Base-by-base conservation (phyloP, 37 sponge, comb jelly and placozoan genomes). In the Hexactinellida sp. region DNA sequence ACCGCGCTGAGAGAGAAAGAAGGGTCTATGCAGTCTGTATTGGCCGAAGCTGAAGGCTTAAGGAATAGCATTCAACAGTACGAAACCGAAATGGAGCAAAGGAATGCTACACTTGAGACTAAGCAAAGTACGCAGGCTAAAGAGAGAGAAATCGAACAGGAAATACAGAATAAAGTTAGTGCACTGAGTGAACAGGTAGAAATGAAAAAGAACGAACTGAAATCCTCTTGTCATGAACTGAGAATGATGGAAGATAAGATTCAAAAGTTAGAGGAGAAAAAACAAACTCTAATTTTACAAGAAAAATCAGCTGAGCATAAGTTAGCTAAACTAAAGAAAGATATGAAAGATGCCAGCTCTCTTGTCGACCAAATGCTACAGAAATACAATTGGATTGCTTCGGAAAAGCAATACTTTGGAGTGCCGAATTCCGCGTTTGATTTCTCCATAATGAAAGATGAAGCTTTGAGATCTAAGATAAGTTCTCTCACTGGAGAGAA, bases 381-480 rank as follows among this genome's bases (percentile, higher is more conserved):
- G 34, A 92, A 95, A 82, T 87, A 98, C 55, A 95, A 95, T 82
- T 98, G 99, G 99, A 98, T 98, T 84, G 87, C 93, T 1, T 63
- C 92, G 0, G 99, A 98, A 82, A 89, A 84, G 83, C 88, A 93
- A 84, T 95, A 88, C 88, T 98, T 98, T 91, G 99, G 99, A 7
- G 88, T 95, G 84, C 87, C 91, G 24, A 91, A 95, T 88, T 94
- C 99, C 0, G 96, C 94, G 37, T 98, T 92, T 91, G 99, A 98
- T 82, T 98, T 98, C 87, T 83, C 71, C 9, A 86, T 88, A 5
- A 88, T 82, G 38, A 19, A 82, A 37, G 37, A 86, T 23, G 54
- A 9, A 83, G 19, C 38, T 36, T 10, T 38, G n/a, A 37, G 37
- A 63, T 24, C 36, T 21, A 37, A 36, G 36, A 37, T 82, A 21